Percentiles rank a stretch among this genome's conserved stretches.
Conservation (phyloP, 2,113 vertebrate species). For the Micromys minutus region DNA sequence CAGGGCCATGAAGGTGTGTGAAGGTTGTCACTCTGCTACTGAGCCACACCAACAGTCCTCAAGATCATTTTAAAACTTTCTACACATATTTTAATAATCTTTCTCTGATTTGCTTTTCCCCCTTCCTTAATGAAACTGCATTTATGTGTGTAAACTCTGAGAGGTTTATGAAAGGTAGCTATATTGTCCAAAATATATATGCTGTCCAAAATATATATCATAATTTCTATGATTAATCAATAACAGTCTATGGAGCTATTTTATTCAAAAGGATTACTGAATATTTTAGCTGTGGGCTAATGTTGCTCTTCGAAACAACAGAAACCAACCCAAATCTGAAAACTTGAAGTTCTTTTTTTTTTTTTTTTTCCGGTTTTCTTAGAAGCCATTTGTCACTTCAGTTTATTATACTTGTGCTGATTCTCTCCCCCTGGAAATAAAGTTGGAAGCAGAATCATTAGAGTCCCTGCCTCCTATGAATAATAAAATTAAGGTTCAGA, state of each 20-base stretch:
- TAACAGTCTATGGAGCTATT: constrained; percentile 3
- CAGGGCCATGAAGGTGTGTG: too few relatives aligned
- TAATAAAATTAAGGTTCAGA: constrained; percentile 8
- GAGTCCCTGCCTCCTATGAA: not conserved
- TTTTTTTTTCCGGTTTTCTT: constrained; percentile 14
- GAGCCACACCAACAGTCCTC: too few relatives aligned
- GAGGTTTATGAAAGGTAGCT: not conserved
- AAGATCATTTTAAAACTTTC: constrained; percentile 1
- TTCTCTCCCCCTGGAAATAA: constrained; percentile 28
- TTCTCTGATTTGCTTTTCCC: not conserved
- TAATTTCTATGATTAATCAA: not conserved
- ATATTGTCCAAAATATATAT: constrained; percentile 6
- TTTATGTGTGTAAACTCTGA: constrained; percentile 17
- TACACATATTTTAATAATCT: not conserved
- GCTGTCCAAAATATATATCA: not conserved
- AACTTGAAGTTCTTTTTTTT: not conserved
- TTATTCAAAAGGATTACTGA: constrained; percentile 49
- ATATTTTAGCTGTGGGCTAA: constrained; percentile 7
- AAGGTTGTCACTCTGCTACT: not conserved
- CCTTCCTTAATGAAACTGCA: constrained; percentile 11
- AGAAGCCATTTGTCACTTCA: constrained; percentile 38
- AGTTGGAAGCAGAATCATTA: not conserved
- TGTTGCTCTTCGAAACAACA: constrained; percentile 11
- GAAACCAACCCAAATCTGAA: not conserved
- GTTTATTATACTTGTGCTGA: not conserved